Percentiles rank a stretch among this genome's conserved stretches.
phyloP scores from a whole-genome alignment of 2,797 vertebrate genomes.

The Sebastes iracundus region DNA sequence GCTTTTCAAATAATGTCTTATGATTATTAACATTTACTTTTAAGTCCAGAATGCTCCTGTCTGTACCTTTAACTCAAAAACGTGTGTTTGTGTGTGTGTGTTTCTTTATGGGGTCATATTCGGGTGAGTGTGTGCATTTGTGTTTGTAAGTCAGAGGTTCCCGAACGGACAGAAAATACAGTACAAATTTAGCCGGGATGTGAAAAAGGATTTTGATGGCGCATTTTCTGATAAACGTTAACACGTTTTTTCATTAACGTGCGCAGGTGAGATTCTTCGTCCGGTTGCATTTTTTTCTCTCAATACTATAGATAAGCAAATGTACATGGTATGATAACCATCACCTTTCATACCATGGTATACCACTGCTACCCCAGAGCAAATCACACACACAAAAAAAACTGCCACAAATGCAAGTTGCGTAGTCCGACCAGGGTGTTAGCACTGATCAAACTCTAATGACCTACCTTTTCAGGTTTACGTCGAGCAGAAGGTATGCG shows the following conservation, averaged over 20 bases:
- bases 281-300: not conserved
- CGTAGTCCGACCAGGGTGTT: not conserved
- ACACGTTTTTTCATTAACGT: no score
- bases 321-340: not conserved
- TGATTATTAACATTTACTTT: not conserved
- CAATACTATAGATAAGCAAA: not conserved
- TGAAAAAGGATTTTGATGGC: not conserved
- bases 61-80: no score
- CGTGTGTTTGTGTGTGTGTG: not conserved
- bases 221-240: not conserved
- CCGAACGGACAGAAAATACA: not conserved
- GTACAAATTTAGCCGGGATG: no score
- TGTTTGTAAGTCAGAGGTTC: not conserved
- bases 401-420: not conserved
- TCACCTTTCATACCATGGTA: not conserved
- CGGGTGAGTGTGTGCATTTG: not conserved
- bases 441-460: not conserved
- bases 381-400: not conserved
- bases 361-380: not conserved
- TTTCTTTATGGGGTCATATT: not conserved
- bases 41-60: no score
- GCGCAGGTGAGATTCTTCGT: not conserved
- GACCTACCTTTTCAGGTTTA: conserved; percentile 83
- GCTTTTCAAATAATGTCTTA: not conserved
- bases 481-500: conserved; percentile 74